Evolutionary conservation across 2,888 invertebrate genomes (phyloP), one percentile per base, ranked within the genome.

Genomic region (Metopia argyrocephala): DNA sequence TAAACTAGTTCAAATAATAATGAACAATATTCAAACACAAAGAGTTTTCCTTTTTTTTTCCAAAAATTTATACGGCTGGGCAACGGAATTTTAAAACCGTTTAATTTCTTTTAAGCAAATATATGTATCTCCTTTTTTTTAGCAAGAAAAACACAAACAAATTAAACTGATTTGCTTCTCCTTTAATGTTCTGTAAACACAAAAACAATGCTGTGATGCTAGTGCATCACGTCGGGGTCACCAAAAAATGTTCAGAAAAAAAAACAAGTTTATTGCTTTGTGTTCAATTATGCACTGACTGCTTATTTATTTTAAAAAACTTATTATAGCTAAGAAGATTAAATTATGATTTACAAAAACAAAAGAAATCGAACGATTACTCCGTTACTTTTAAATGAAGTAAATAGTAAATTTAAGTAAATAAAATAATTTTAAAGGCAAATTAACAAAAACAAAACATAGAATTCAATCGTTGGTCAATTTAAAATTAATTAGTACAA

Each of bases 191-290:
- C 9, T 12, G 15, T 38, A 38, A 15, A 38, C 1, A 0, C 38
- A 15, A 12, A 15, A 38, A 38, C 38, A 38, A 38, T 38, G 15
- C 15, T 38, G 38, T 38, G 15, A 38, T n/a, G n/a, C n/a, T n/a
- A n/a, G n/a, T 38, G 38, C 6, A 38, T 38, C 31, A 31, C 31
- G 31, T 31, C 59, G 20, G 18, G 28, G 59, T 65, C 75, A 66
- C 65, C 21, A 64, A 54, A 28, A 57, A 28, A 4, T 56, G 48
- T 46, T 59, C 68, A 6, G 48, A 57, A 28, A 27, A 46, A 7
- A 73, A 56, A 20, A 28, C 2, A 18, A 21, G 21, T 23, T 45
- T 20, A 0, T 21, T 61, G 31, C 38, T 20, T 3, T 20, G 2
- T 12, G 15, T 18, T 23, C 54, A 21, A 7, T 38, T 5, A 20